phyloP scores from a whole-genome alignment of 1,140 invertebrate species.

The Drosophila miranda region DNA sequence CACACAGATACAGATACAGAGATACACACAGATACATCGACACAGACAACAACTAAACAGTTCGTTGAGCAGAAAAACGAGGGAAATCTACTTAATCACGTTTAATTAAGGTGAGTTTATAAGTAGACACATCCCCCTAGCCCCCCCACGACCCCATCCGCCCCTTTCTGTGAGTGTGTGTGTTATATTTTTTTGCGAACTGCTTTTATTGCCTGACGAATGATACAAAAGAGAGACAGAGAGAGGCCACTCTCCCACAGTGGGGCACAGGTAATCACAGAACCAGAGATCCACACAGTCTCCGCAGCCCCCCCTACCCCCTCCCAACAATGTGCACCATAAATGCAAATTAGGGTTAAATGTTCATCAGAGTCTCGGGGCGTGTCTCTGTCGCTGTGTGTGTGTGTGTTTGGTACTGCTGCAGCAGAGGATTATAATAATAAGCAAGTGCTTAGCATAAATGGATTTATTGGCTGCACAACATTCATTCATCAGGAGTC shows the following conservation, averaged over 20 bases:
- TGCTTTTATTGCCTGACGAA: constrained; percentile 69
- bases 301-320: constrained; percentile 14
- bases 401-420: constrained; percentile 15
- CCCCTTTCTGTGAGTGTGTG: constrained; percentile 7
- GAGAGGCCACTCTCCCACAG: neutral
- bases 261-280: constrained; percentile 44
- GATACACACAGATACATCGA: constrained; percentile 7
- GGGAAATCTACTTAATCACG: constrained; percentile 80
- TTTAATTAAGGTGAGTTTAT: constrained; percentile 81
- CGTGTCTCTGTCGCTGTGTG: constrained; percentile 22
- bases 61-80: constrained; percentile 78
- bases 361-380: constrained; percentile 45
- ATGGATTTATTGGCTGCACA: constrained; percentile 74
- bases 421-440: constrained; percentile 69
- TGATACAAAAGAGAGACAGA: constrained; percentile 60
- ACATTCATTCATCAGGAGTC: constrained; percentile 59
- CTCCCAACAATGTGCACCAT: constrained; percentile 41
- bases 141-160: neutral
- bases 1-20: constrained; percentile 1
- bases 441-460: constrained; percentile 75
- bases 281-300: constrained; percentile 23
- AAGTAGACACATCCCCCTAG: constrained; percentile 37
- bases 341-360: constrained; percentile 81
- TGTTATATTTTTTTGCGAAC: constrained; percentile 61
- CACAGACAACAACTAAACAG: constrained; percentile 69